Evolutionary conservation across 1,140 invertebrate genomes (phyloP), one percentile per base, ranked within the genome.

Genomic region (honey bee (Apis mellifera)): DNA sequence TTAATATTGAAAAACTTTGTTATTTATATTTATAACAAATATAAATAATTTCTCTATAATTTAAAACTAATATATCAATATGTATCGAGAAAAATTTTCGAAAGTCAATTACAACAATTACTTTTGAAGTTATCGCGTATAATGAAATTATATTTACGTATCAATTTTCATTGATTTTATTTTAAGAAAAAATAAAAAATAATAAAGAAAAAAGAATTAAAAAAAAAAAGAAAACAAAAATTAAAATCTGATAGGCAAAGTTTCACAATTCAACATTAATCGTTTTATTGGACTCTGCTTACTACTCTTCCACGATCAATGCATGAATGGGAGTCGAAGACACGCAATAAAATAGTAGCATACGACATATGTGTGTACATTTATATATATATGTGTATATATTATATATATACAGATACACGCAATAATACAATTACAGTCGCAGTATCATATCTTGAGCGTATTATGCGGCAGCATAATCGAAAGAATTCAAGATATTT

Each of bases 291-390:
- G 78, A 65, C 74, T 83, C n/a, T 57, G 55, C n/a, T 87, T 77
- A 69, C 72, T 78, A 86, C 85, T 88, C 32, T 2, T 59, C 12
- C 83, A 84, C 93, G 93, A 94, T 94, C 93, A 92, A 94, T 94
- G 92, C 84, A 93, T 93, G 93, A 94, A 94, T 94, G 93, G 89
- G 71, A 26, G 70, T 76, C 60, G 79, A 62, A 70, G 60, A 78
- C 50, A 62, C 74, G 50, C 42, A 21, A 26, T 12, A 42, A 72
- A 57, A 72, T 64, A 82, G 55, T 48, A 48, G 65, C 71, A 75
- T 62, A 71, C 60, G 32, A 42, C 3, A 42, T 42, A 42, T 42
- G 5, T 42, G 32, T 42, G 32, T 42, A 42, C 4, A 42, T 42
- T 7, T 42, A 42, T 42, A 42, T 42, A 42, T 42, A 42, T 42